A percentile compares a stretch with the other conserved stretches of the same genome.
Conservation (phyloP, 2,888 invertebrate genomes). For the Linnaemya tessellans region DNA sequence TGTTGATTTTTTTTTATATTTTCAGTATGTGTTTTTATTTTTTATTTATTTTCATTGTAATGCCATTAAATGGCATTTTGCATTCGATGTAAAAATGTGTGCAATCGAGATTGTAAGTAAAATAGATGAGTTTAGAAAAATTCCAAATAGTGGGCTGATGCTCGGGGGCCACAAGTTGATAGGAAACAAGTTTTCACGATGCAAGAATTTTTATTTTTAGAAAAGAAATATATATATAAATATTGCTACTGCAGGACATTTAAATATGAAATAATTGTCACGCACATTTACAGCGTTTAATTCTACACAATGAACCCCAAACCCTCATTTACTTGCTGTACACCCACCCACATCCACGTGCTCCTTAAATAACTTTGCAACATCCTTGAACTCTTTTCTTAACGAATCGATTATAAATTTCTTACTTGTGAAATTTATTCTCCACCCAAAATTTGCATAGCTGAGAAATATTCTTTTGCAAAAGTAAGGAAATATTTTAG, state of each 20-base stretch:
- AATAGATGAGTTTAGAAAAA: background rate
- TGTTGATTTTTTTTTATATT: too few species aligned
- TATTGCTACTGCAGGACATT: too few species aligned
- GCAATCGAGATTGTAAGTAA: background rate
- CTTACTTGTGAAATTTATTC: slow-evolving; percentile 36
- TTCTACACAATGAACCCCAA: background rate
- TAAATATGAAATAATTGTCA: background rate
- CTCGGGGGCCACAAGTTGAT: background rate
- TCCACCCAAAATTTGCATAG: slow-evolving; percentile 34
- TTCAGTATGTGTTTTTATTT: background rate
- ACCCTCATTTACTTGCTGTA: background rate
- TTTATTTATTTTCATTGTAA: background rate
- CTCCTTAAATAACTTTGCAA: background rate
- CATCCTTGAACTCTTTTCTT: slow-evolving; percentile 41
- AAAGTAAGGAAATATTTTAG: background rate
- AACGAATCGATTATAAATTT: slow-evolving; percentile 49
- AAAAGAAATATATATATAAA: too few species aligned
- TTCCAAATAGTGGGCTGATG: background rate
- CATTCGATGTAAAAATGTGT: background rate
- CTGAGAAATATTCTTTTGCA: background rate
- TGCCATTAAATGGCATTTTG: slow-evolving; percentile 33
- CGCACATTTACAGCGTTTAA: background rate
- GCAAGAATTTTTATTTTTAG: background rate
- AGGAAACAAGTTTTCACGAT: background rate
- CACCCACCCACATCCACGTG: background rate